Evolutionary conservation across 2,113 vertebrate genomes (phyloP), one percentile per base, ranked within the genome.

Genomic region (Corythaixoides concolor): DNA sequence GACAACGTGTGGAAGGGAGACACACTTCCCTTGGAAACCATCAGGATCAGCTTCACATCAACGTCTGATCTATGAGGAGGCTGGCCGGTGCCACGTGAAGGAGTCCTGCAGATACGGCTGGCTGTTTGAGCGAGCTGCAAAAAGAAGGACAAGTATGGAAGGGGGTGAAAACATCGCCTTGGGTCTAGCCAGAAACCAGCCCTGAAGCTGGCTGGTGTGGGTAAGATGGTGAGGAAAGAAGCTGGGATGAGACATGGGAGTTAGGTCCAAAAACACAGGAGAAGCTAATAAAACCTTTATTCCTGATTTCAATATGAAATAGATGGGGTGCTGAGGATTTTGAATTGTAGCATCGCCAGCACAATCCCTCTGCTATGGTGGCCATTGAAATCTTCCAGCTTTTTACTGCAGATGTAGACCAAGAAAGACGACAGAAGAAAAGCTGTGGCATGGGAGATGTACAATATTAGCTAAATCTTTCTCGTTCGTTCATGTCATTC

Each of bases 101-200:
- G 8, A 28, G 19, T n/a, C 41, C 81, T 58, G 49, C 59, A 69
- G 72, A 43, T 75, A 76, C 2, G 1, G 58, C 27, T 12, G 5
- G 58, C 32, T 4, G 0, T 30, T 6, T 26, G 21, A 69, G 79
- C 45, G 60, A 79, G 67, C n/a, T 50, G 15, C 0, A 4, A 59
- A 59, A 81, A 52, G 22, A 82, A 37, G 50, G 28, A 22, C 28
- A n/a, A 63, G 62, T 4, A 0, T 19, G 32, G 37, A 64, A 91
- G 23, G 52, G 13, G 20, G 17, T 76, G 78, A 82, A 45, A 69
- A 69, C 45, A 27, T 5, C 32, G 70, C 67, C 59, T 58, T n/a
- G 20, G 22, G 16, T 67, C 28, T 5, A 39, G 28, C 45, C 41
- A 69, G 49, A 76, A 83, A n/a, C 8, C 60, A 73, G 50, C 41